Conservation (phyloP, 2,113 vertebrate species). For the Malaclemys terrapin region DNA sequence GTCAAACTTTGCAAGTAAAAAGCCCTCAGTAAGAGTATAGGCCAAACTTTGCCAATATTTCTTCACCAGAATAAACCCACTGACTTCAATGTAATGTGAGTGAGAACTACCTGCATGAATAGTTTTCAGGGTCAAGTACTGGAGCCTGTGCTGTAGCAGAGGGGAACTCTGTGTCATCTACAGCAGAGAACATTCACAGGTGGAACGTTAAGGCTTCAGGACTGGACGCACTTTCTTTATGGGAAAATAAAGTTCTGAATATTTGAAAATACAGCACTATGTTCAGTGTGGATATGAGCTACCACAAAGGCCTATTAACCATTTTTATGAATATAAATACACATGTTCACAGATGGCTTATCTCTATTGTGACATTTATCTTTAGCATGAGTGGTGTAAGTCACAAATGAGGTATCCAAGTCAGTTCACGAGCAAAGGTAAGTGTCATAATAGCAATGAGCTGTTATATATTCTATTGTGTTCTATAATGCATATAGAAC, state of each 20-base stretch:
- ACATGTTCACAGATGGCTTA: background rate
- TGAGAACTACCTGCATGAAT: background rate
- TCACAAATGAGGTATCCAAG: background rate
- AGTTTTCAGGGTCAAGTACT: background rate
- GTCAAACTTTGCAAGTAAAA: background rate
- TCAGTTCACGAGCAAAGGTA: background rate
- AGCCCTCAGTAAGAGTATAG: background rate
- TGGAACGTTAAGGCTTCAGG: background rate
- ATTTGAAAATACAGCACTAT: background rate
- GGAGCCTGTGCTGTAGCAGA: background rate
- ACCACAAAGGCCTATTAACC: background rate
- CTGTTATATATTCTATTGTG: background rate
- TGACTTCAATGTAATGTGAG: background rate
- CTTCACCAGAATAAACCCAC: background rate
- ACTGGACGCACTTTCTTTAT: background rate
- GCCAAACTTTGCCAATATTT: background rate
- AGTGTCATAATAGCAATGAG: background rate
- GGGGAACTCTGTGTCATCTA: background rate
- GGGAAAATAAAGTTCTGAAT: background rate
- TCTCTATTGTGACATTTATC: background rate
- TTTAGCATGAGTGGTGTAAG: background rate
- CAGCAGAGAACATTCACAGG: background rate
- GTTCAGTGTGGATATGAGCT: background rate
- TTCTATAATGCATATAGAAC: background rate
- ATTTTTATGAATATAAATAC: background rate